A percentile compares a stretch with the other conserved stretches of the same genome.
These are phyloP conservation scores for Aphaenogaster ashmeadi DNA, from an alignment of 1,140 invertebrate species.

Conservation along the genomic window DNA sequence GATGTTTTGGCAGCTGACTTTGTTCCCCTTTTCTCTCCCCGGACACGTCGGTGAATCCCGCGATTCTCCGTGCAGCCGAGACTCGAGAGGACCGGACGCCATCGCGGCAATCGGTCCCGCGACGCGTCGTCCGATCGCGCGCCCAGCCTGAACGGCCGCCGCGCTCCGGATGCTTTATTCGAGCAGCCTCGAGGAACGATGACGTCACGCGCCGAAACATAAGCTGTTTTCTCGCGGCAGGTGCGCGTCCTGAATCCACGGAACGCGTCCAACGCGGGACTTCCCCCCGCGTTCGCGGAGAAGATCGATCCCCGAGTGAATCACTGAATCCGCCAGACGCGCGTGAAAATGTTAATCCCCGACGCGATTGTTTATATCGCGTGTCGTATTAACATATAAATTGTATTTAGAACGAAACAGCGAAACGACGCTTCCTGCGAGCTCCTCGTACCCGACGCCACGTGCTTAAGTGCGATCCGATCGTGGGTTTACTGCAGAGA, in stretches of 20 bases:
- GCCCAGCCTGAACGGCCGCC: neutral
- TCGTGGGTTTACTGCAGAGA: neutral
- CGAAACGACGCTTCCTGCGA: neutral
- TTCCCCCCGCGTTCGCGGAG: neutral
- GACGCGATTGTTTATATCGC: neutral
- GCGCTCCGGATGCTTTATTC: slow-evolving; percentile 69
- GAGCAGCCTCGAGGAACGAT: slow-evolving; percentile 67
- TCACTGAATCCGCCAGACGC: neutral
- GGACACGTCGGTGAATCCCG: slow-evolving; percentile 43
- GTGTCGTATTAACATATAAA: neutral
- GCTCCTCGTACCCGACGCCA: neutral
- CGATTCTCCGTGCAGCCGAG: too few species aligned
- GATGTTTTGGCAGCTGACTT: slow-evolving; percentile 81
- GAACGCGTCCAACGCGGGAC: neutral
- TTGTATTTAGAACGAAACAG: neutral
- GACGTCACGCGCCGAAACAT: slow-evolving; percentile 81
- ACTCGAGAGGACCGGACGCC: neutral
- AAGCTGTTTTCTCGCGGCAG: slow-evolving; percentile 72
- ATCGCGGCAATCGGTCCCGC: neutral
- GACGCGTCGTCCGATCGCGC: neutral
- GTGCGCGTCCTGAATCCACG: slow-evolving; percentile 44
- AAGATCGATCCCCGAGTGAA: neutral
- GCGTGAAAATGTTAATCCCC: neutral
- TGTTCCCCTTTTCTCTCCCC: slow-evolving; percentile 46
- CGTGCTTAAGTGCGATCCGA: slow-evolving; percentile 37